Percentiles rank a stretch among this genome's conserved stretches.
These are phyloP conservation scores for Lophotis ruficrista DNA, from an alignment of 2,113 vertebrate species.

Conservation along the genomic window DNA sequence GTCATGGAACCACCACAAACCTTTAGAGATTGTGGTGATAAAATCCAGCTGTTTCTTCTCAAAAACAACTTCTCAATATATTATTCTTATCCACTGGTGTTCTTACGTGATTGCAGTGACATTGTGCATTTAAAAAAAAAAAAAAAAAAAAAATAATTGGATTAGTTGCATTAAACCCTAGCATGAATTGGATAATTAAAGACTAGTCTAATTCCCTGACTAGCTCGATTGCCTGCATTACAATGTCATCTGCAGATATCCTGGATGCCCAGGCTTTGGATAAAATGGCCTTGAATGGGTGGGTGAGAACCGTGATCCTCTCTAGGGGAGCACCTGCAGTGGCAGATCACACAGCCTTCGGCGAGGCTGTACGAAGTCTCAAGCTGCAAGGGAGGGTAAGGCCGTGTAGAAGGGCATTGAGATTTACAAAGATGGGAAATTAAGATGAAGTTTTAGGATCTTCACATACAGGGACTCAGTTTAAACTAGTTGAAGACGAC, in stretches of 20 bases:
- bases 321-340: not conserved
- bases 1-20: slow-evolving; percentile 52
- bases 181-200: slow-evolving; percentile 19
- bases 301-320: not conserved
- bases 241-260: not conserved
- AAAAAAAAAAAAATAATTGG: not conserved
- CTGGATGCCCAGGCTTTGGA: not conserved
- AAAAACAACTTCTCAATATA: not conserved
- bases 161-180: slow-evolving; percentile 19
- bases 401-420: not conserved
- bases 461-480: not conserved
- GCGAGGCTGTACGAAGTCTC: not conserved
- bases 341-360: not conserved
- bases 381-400: not conserved
- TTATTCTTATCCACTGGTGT: not conserved
- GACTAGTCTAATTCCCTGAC: not conserved
- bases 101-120: not conserved
- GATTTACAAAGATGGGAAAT: not conserved
- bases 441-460: not conserved
- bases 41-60: slow-evolving; percentile 67
- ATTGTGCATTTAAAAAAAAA: not conserved
- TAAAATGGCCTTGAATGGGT: not conserved
- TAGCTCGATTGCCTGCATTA: not conserved
- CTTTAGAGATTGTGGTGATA: slow-evolving; percentile 57
- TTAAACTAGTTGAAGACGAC: not conserved